These are phyloP conservation scores for Lineus longissimus DNA, from an alignment of 1,140 invertebrate species.

Conservation along the genomic window DNA sequence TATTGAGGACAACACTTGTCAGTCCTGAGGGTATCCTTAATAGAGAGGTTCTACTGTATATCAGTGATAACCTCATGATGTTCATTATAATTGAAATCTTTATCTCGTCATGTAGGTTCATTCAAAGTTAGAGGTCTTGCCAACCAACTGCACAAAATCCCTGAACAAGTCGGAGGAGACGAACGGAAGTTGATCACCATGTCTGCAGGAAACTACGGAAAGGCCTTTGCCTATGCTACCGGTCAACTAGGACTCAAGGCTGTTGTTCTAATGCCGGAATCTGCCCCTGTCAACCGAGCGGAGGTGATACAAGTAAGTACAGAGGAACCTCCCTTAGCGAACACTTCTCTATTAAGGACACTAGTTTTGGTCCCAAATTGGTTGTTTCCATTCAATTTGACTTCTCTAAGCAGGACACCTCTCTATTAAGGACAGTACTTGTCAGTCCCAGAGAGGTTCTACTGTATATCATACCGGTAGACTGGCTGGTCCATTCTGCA, in stretches of 20 bases:
- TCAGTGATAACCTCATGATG: not conserved
- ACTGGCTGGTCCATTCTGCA: too few relatives aligned
- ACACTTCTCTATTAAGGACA: too few relatives aligned
- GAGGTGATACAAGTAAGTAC: slow-evolving; percentile 37
- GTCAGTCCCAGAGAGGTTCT: too few relatives aligned
- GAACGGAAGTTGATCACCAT: slow-evolving; percentile 32
- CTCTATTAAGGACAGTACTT: too few relatives aligned
- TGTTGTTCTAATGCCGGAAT: slow-evolving; percentile 38
- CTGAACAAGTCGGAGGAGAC: slow-evolving; percentile 22
- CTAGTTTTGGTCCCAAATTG: too few relatives aligned
- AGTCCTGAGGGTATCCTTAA: too few relatives aligned
- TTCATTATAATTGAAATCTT: not conserved
- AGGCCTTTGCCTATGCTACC: slow-evolving; percentile 40
- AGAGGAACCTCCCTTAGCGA: too few relatives aligned
- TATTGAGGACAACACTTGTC: too few relatives aligned
- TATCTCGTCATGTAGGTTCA: slow-evolving; percentile 30
- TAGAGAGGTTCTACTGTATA: too few relatives aligned
- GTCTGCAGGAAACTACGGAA: slow-evolving; percentile 49
- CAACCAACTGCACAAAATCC: slow-evolving; percentile 35
- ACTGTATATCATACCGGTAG: too few relatives aligned
- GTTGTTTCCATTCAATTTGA: too few relatives aligned
- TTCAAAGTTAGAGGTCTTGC: slow-evolving; percentile 44
- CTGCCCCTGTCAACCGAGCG: slow-evolving; percentile 34
- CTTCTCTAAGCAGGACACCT: too few relatives aligned
- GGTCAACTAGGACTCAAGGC: slow-evolving; percentile 25